Conservation (phyloP, 2,113 vertebrate genomes). For the Romanogobio albipinnatus region DNA sequence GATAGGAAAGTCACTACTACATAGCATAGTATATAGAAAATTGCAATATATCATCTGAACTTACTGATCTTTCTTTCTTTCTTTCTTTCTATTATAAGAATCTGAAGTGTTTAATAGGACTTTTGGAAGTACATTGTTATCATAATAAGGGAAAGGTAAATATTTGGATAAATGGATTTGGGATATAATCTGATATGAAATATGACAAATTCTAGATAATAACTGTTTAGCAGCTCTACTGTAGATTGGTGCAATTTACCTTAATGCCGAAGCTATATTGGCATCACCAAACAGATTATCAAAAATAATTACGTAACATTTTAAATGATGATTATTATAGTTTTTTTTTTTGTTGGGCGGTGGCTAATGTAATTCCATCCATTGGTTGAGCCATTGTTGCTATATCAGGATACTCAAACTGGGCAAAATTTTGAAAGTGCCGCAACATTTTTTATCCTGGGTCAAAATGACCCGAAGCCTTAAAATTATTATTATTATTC, state of each 20-base stretch:
- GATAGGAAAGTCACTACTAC: background rate
- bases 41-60: background rate
- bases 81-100: background rate
- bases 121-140: background rate
- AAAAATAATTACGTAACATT: background rate
- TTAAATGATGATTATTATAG: no score
- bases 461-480: no score
- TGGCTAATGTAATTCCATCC: no score
- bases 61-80: background rate
- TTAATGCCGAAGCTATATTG: background rate
- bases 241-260: background rate
- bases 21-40: background rate
- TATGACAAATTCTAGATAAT: constrained; percentile 5
- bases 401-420: background rate
- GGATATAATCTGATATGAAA: background rate
- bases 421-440: background rate
- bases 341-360: no score
- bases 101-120: background rate
- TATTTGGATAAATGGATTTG: background rate
- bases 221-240: background rate
- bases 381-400: background rate
- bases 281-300: background rate
- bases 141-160: background rate
- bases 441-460: background rate
- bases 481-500: no score